A percentile compares a stretch with the other conserved stretches of the same genome.
Evolutionary conservation across 2,113 vertebrate species (phyloP).

Genomic region (Chlamydotis undulata): DNA sequence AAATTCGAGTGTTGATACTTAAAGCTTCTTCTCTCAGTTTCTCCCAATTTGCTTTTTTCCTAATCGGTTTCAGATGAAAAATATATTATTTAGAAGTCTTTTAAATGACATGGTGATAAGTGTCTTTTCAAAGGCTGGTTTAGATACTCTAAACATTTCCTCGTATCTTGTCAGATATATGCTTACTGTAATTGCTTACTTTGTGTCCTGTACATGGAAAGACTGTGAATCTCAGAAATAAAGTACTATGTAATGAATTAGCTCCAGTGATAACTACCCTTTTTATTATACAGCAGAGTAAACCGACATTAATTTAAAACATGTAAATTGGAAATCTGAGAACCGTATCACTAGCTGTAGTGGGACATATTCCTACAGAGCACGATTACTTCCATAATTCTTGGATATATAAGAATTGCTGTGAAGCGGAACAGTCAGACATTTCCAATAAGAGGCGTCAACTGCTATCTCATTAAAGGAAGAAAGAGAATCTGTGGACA

Average conservation of each 20-base stretch:
- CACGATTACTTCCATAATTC: slow-evolving; percentile 64
- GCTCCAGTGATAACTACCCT: slow-evolving; percentile 41
- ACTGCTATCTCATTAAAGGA: slow-evolving; percentile 25
- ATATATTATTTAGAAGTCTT: background rate
- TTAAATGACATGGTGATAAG: background rate
- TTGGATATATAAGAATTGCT: slow-evolving; percentile 50
- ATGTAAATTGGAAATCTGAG: slow-evolving; percentile 66
- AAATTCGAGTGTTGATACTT: background rate
- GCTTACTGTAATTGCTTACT: slow-evolving; percentile 30
- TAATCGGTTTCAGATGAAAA: background rate
- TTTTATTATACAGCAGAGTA: slow-evolving; percentile 60
- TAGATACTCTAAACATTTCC: background rate
- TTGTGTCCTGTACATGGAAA: slow-evolving; percentile 17
- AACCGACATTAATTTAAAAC: slow-evolving; percentile 71
- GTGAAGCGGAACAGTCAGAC: slow-evolving; percentile 33
- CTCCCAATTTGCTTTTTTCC: background rate
- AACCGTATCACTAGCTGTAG: background rate
- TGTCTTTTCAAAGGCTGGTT: background rate
- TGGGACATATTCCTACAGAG: slow-evolving; percentile 43
- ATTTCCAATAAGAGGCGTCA: slow-evolving; percentile 1
- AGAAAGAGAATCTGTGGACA: slow-evolving; percentile 11
- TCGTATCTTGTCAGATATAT: background rate
- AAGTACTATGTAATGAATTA: slow-evolving; percentile 47
- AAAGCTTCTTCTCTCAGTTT: background rate
- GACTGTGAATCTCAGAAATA: slow-evolving; percentile 31